A percentile compares a stretch with the other conserved stretches of the same genome.
These are phyloP conservation scores for Gibbula magus DNA, from an alignment of 2,888 invertebrate species.

Conservation along the genomic window DNA sequence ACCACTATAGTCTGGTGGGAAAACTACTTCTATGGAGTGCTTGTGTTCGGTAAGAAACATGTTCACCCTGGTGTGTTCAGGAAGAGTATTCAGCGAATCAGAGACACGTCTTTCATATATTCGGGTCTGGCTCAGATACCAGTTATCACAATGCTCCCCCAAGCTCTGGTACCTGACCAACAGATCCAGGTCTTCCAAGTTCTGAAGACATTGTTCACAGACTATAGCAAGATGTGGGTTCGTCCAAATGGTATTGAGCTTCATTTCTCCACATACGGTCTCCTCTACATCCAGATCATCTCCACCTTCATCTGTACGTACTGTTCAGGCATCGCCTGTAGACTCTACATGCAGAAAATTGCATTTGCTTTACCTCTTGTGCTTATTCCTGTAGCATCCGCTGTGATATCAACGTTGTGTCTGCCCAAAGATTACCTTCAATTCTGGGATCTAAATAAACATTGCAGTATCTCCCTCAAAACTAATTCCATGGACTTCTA, in stretches of 20 bases:
- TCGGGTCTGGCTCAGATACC: constrained; percentile 39
- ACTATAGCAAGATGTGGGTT: not conserved
- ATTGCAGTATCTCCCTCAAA: not conserved
- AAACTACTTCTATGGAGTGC: constrained; percentile 84
- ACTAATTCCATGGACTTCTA: not conserved
- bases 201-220: not conserved
- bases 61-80: constrained; percentile 30
- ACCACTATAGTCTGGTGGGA: constrained; percentile 96
- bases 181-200: not conserved
- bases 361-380: constrained; percentile 75
- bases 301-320: constrained; percentile 60
- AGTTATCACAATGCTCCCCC: constrained; percentile 28
- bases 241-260: not conserved
- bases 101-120: constrained; percentile 41
- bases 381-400: constrained; percentile 66
- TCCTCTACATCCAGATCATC: constrained; percentile 43
- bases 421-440: not conserved
- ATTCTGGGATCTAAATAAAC: not conserved
- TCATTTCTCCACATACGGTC: constrained; percentile 31
- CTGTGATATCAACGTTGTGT: constrained; percentile 27
- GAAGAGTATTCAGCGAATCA: constrained; percentile 31
- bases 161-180: not conserved
- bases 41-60: constrained; percentile 1
- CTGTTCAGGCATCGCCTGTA: constrained; percentile 76
- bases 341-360: constrained; percentile 75